These are phyloP conservation scores for Cataglyphis livida DNA, from an alignment of 2,888 invertebrate genomes.

Conservation along the genomic window DNA sequence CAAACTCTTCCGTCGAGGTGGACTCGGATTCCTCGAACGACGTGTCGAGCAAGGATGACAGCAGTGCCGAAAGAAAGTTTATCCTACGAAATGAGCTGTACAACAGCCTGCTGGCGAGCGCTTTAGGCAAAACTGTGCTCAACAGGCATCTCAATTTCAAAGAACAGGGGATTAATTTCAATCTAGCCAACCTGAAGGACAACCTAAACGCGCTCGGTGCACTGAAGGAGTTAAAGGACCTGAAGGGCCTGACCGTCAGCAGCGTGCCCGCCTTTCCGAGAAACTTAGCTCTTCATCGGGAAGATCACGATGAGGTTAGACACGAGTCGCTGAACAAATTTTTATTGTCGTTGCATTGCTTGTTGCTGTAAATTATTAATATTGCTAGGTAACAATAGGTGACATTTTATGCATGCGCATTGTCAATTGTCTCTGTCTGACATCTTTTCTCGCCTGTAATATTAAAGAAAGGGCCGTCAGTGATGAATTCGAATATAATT, in stretches of 20 bases:
- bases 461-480: not conserved
- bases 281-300: slow-evolving; percentile 83
- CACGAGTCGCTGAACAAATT: slow-evolving; percentile 3
- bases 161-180: slow-evolving; percentile 78
- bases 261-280: slow-evolving; percentile 85
- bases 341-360: not conserved
- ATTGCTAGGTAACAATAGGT: not conserved
- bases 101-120: slow-evolving; percentile 92
- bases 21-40: slow-evolving; percentile 84
- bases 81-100: slow-evolving; percentile 92
- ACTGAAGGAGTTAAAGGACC: slow-evolving; percentile 83
- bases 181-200: slow-evolving; percentile 82
- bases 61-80: slow-evolving; percentile 85
- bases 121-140: slow-evolving; percentile 87
- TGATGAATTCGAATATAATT: not conserved
- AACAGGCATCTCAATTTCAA: slow-evolving; percentile 83
- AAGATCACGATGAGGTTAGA: slow-evolving; percentile 84
- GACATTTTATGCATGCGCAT: not conserved
- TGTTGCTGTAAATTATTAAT: not conserved
- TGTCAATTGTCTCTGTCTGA: not conserved
- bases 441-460: not conserved
- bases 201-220: slow-evolving; percentile 83
- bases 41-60: slow-evolving; percentile 80
- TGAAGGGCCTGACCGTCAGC: slow-evolving; percentile 84
- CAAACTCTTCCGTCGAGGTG: slow-evolving; percentile 85